Percentiles rank a stretch among this genome's conserved stretches.
phyloP scores from a whole-genome alignment of 2,113 vertebrate genomes.

The Rana temporaria region DNA sequence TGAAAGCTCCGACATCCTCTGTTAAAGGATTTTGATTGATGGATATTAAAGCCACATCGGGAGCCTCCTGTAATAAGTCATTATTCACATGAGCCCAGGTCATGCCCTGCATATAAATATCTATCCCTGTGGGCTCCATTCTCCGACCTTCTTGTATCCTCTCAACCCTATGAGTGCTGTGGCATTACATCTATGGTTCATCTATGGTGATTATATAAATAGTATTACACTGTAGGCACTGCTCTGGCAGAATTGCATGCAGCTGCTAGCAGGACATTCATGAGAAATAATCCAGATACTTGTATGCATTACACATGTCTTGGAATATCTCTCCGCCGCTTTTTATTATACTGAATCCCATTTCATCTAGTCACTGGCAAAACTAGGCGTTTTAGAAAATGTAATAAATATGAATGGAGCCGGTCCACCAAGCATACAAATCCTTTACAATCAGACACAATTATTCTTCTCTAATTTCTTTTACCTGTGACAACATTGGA shows the following conservation, averaged over 20 bases:
- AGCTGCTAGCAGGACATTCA: conserved; percentile 24
- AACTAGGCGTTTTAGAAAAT: neutral
- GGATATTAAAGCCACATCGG: too few relatives aligned
- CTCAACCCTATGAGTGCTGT: neutral
- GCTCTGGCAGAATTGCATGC: neutral
- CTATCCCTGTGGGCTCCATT: too few relatives aligned
- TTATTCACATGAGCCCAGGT: neutral
- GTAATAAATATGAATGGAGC: neutral
- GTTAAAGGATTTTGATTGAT: too few relatives aligned
- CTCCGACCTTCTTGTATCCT: too few relatives aligned
- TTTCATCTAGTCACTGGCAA: neutral
- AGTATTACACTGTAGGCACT: conserved; percentile 1
- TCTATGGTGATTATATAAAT: conserved; percentile 31
- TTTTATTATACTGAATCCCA: neutral
- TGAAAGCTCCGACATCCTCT: too few relatives aligned
- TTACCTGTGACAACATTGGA: too few relatives aligned
- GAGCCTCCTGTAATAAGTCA: neutral
- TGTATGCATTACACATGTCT: conserved; percentile 11
- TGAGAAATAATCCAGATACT: conserved; percentile 1
- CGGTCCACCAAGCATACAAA: neutral
- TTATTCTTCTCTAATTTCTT: too few relatives aligned
- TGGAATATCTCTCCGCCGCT: neutral
- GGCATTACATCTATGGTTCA: neutral
- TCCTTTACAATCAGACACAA: too few relatives aligned
- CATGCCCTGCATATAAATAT: too few relatives aligned